Evolutionary conservation across 2,888 invertebrate species (phyloP).

Genomic region (Lysandra coridon): DNA sequence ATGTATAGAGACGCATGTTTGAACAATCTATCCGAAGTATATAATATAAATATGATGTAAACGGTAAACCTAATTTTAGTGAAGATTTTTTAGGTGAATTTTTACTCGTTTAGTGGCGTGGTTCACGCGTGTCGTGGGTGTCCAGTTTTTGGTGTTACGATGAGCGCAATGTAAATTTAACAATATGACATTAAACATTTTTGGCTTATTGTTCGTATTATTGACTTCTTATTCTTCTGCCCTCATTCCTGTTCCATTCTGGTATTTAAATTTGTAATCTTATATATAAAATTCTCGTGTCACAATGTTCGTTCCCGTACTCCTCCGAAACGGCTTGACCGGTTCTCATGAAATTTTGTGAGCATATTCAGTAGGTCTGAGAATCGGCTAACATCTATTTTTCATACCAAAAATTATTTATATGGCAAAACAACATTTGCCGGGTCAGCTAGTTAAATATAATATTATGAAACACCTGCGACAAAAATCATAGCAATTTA

Average conservation of each 20-base stretch:
- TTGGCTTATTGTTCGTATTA: conserved; percentile 79
- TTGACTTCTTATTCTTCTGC: conserved; percentile 54
- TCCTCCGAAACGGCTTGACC: too few species aligned
- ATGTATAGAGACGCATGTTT: conserved; percentile 40
- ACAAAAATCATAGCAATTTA: background rate
- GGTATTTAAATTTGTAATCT: too few species aligned
- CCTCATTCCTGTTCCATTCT: background rate
- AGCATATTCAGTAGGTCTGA: too few species aligned
- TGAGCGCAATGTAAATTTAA: conserved; percentile 78
- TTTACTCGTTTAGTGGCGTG: conserved; percentile 69
- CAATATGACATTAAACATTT: conserved; percentile 79
- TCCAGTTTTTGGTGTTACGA: conserved; percentile 74
- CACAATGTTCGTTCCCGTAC: too few species aligned
- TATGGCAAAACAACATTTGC: too few species aligned
- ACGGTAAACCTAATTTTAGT: conserved; percentile 68
- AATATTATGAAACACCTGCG: background rate
- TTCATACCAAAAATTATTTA: too few species aligned
- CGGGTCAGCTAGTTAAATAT: background rate
- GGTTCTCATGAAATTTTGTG: too few species aligned
- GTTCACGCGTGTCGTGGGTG: conserved; percentile 63
- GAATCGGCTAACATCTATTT: too few species aligned
- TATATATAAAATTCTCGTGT: too few species aligned
- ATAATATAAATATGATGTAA: conserved; percentile 58
- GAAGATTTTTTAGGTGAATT: conserved; percentile 73
- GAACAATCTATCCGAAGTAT: conserved; percentile 60